phyloP scores from a whole-genome alignment of 2,888 invertebrate genomes.

The Caradrina clavipalpis region DNA sequence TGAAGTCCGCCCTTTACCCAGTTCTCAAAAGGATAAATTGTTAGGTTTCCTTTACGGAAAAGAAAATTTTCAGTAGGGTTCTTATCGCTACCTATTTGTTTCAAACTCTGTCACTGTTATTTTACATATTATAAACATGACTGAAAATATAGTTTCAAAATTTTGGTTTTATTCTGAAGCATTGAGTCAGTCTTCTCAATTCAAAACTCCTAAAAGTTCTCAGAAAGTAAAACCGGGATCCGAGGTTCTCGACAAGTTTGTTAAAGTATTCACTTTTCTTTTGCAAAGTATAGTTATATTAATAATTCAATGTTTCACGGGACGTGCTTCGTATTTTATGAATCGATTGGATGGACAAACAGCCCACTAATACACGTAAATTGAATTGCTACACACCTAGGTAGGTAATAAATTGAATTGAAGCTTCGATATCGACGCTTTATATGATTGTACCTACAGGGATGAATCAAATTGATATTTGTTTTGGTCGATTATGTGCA shows the following conservation, averaged over 20 bases:
- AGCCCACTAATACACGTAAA: slow-evolving; percentile 49
- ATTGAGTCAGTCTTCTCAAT: not conserved
- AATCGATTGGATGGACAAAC: slow-evolving; percentile 48
- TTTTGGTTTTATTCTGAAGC: not conserved
- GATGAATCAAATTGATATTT: slow-evolving; percentile 82
- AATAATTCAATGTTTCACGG: slow-evolving; percentile 32
- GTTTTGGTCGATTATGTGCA: slow-evolving; percentile 81
- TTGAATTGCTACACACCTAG: slow-evolving; percentile 49
- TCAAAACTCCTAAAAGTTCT: slow-evolving; percentile 1
- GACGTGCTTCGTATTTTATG: slow-evolving; percentile 20
- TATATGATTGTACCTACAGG: slow-evolving; percentile 63
- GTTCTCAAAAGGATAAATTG: slow-evolving; percentile 43
- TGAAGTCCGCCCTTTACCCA: slow-evolving; percentile 48
- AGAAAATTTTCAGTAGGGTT: slow-evolving; percentile 15
- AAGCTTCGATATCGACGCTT: slow-evolving; percentile 57
- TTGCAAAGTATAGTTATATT: slow-evolving; percentile 12
- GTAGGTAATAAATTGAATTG: slow-evolving; percentile 66
- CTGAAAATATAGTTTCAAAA: not conserved
- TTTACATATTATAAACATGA: not conserved
- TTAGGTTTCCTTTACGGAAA: slow-evolving; percentile 28
- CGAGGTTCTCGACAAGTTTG: not conserved
- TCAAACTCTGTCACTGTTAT: not conserved
- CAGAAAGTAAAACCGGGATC: not conserved
- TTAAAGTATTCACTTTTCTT: slow-evolving; percentile 5
- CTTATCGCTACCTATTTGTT: slow-evolving; percentile 8